Evolutionary conservation across 1,140 invertebrate genomes (phyloP), one percentile per base, ranked within the genome.

Genomic region (Diplogasteroides magnus): DNA sequence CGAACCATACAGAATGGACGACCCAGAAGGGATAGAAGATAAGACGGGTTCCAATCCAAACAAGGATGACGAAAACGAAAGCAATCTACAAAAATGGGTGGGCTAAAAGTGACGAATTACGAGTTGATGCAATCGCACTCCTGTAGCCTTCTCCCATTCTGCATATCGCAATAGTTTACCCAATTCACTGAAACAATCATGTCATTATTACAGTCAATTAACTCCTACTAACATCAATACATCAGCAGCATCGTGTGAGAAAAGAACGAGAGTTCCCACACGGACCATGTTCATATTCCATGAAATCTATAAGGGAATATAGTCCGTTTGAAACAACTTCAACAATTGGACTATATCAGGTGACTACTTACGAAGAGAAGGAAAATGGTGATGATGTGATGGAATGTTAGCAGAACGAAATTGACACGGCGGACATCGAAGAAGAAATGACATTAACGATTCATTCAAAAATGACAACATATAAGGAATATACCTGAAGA

Each of bases 391-490:
- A 91, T 91, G 79, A 94, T 88, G 82, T 98, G 94, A 85, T 97
- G 95, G 61, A 95, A 87, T 82, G 97, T 94, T 94, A 98, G 97
- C 87, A 97, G 92, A 90, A 91, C 92, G 84, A 97, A 97, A 85
- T 98, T 95, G 27, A 76, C 74, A 1, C 80, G 67, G 23, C 69
- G 65, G 13, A 83, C 76, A 63, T 82, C 80, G 57, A 82, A 74
- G 11, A 68, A 72, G 19, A 81, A 61, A 15, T 77, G 74, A 61
- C 78, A 80, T 63, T 75, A 80, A 65, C 31, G 15, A 48, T 11
- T 48, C 37, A 48, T 19, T 11, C n/a, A n/a, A n/a, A n/a, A n/a
- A n/a, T n/a, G n/a, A n/a, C n/a, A n/a, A n/a, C n/a, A n/a, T n/a
- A n/a, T n/a, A n/a, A n/a, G n/a, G n/a, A n/a, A n/a, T n/a, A n/a